phyloP scores from a whole-genome alignment of 1,140 invertebrate species.

The Maniola jurtina region DNA sequence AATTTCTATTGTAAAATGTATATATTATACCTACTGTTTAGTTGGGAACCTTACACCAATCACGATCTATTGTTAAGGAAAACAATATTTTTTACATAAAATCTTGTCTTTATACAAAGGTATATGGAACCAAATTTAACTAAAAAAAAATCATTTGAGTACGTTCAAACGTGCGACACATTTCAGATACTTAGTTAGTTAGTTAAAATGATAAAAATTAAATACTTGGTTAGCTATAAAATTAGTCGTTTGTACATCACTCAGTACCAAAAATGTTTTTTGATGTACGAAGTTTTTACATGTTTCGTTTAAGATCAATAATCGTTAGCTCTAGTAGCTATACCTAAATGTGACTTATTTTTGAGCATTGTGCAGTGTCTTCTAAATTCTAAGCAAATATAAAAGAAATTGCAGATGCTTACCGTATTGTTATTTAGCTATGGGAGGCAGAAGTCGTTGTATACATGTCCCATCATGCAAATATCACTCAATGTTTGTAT shows the following conservation, averaged over 20 bases:
- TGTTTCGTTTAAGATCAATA: background rate
- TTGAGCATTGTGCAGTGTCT: background rate
- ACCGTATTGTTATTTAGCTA: conserved; percentile 21
- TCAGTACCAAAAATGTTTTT: background rate
- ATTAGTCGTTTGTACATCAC: background rate
- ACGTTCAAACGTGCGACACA: too few relatives aligned
- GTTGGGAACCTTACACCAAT: too few relatives aligned
- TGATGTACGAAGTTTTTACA: background rate
- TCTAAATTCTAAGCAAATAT: background rate
- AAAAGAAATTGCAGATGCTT: background rate
- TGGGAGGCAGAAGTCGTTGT: conserved; percentile 5
- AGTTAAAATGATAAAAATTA: background rate
- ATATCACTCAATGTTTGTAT: conserved; percentile 11
- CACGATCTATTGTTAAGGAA: too few relatives aligned
- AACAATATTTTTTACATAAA: too few relatives aligned
- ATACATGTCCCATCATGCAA: conserved; percentile 35
- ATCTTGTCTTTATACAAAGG: too few relatives aligned
- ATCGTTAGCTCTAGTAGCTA: background rate
- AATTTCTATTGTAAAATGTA: too few relatives aligned
- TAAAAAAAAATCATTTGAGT: too few relatives aligned
- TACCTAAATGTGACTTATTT: too few relatives aligned
- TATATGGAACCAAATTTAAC: too few relatives aligned
- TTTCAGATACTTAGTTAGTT: too few relatives aligned
- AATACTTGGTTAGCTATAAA: background rate
- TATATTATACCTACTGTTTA: too few relatives aligned